Base-by-base conservation (phyloP, 2,797 vertebrate species). In the Danio kyathit region DNA sequence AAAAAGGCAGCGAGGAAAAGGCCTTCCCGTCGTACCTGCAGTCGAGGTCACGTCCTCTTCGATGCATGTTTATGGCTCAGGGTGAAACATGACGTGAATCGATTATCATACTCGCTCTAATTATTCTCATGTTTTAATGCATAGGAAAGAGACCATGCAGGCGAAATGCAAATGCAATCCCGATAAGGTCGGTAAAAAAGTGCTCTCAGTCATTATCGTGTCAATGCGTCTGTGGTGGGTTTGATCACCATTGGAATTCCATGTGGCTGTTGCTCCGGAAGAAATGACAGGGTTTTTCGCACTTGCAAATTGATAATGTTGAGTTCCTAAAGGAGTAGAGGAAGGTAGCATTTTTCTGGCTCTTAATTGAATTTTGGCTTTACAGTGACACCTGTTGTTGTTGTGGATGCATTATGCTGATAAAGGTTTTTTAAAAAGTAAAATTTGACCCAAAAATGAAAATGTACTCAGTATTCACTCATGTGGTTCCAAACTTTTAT, bases 21-120 rank as follows among this genome's bases (percentile, higher is more conserved):
- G 80, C 75, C 76, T 85, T 56, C 44, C 73, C 7, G 13, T 73
- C 52, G 77, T 82, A 83, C 84, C 82, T 86, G 74, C 48, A 66
- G 79, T 74, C 41, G 76, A 83, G 87, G 87, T 87, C 84, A 79
- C 5, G 75, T 83, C 80, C 76, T 81, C 67, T 86, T 83, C 54
- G 74, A 51, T 80, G 76, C 73, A 70, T 84, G 81, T 86, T 88
- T 86, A 76, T 82, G 66, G 77, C 78, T 64, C 83, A 74, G 80
- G 73, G 81, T 80, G 83, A 85, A 82, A 82, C 84, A 86, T 86
- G 84, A 82, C 64, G 75, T 85, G 80, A 87, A 87, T 88, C 72
- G 77, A 76, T 87, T 83, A 85, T 82, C 70, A 74, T 82, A 74
- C 77, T 76, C 48, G 21, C 61, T 84, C 79, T 86, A 83, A 80